Percentiles rank a stretch among this genome's conserved stretches.
phyloP scores from a whole-genome alignment of 2,113 vertebrate species.

The Dicentrarchus labrax region DNA sequence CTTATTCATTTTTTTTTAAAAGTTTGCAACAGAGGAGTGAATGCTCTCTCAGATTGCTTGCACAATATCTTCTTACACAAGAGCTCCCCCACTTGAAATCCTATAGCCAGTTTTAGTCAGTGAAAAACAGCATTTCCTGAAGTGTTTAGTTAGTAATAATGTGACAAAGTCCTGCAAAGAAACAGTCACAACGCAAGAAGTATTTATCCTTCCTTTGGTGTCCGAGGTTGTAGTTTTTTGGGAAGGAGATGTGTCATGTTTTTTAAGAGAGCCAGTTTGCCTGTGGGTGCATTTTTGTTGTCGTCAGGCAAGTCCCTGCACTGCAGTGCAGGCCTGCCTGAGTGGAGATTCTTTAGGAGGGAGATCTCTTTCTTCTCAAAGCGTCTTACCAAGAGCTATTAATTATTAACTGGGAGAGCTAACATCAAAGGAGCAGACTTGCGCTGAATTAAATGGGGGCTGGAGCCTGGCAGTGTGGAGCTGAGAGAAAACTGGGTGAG shows the following conservation, averaged over 20 bases:
- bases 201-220: slow-evolving; percentile 39
- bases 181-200: not conserved
- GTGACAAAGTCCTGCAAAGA: not conserved
- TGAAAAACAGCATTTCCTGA: slow-evolving; percentile 8
- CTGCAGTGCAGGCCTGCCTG: slow-evolving; percentile 72
- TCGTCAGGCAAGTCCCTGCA: slow-evolving; percentile 83
- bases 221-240: slow-evolving; percentile 35
- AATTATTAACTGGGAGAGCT: slow-evolving; percentile 83
- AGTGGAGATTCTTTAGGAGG: slow-evolving; percentile 79
- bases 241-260: slow-evolving; percentile 59
- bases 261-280: slow-evolving; percentile 69
- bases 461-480: slow-evolving; percentile 65
- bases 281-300: slow-evolving; percentile 82
- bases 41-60: slow-evolving; percentile 5
- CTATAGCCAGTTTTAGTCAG: not conserved
- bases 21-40: slow-evolving; percentile 5
- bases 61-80: slow-evolving; percentile 10
- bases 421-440: slow-evolving; percentile 85
- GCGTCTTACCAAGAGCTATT: slow-evolving; percentile 81
- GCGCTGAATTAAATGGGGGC: slow-evolving; percentile 76
- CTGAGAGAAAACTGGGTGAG: slow-evolving; percentile 73
- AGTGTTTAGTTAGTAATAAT: slow-evolving; percentile 19
- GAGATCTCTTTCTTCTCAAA: slow-evolving; percentile 79
- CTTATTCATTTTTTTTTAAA: not conserved
- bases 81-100: slow-evolving; percentile 21